Base-by-base conservation (phyloP, 2,797 vertebrate species). In the Cheracebus regulus region DNA sequence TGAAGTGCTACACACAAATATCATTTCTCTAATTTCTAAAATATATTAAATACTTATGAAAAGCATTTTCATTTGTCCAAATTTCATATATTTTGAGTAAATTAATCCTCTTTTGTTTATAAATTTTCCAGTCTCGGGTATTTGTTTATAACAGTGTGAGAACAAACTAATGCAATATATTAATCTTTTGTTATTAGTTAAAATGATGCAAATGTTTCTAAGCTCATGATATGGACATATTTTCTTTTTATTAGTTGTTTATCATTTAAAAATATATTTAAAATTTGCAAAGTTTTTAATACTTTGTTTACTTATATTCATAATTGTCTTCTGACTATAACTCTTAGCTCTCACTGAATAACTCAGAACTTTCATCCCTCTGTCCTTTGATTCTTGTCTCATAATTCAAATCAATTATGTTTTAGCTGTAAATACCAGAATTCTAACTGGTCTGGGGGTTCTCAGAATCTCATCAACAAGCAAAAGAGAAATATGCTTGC, bases 171-270 rank as follows among this genome's bases (percentile, higher is more conserved):
- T 64, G 33, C 30, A 64, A 64, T 33, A 33, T 64, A 78, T 67
- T 88, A 20, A 50, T 81, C 26, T 61, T 80, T 88, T 88, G 2
- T 39, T 61, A 79, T 46, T 75, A 87, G 44, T 20, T 84, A 8
- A 95, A n/a, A 81, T 89, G 10, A 73, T 19, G 22, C 0, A 83
- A 58, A 88, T 26, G 7, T 94, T 90, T 94, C 50, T 91, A 90
- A 90, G 12, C 1, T 86, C 39, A 81, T 88, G 26, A 55, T 58
- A 96, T 93, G 10, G 17, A 39, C 22, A n/a, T 85, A 61, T 76
- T 91, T 96, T 30, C 12, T 90, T 48, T 30, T 97, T 97, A 64
- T 76, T 93, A 55, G 26, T 8, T 96, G 36, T 24, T 78, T 86
- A 33, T 80, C 90, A 39, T 86, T 90, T 93, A 26, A 96, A 95